Percentiles rank a stretch among this genome's conserved stretches.
Evolutionary conservation across 2,888 invertebrate genomes (phyloP).

Genomic region (Nemurella pictetii): DNA sequence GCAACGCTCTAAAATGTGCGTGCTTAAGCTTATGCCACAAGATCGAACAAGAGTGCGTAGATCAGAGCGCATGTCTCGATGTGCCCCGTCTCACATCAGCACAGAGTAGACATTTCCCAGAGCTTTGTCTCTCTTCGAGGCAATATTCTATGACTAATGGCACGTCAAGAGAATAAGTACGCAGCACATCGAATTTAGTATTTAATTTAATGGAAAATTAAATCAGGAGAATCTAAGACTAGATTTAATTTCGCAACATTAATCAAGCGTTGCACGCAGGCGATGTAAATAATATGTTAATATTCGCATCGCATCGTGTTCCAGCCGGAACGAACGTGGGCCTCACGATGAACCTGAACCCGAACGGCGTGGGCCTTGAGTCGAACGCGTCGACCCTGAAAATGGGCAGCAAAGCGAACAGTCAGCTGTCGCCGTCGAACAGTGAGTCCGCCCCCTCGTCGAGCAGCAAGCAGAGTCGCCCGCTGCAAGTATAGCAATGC

Average conservation of each 20-base stretch:
- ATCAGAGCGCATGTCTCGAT: not conserved
- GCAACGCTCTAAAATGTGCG: too few species aligned
- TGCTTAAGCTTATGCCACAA: too few species aligned
- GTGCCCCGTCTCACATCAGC: not conserved
- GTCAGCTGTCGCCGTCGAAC: constrained; percentile 39
- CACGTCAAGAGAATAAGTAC: not conserved
- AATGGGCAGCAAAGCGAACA: constrained; percentile 52
- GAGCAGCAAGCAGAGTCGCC: constrained; percentile 33
- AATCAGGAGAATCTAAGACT: constrained; percentile 2
- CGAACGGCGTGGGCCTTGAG: constrained; percentile 65
- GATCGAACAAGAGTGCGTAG: too few species aligned
- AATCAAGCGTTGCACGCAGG: not conserved
- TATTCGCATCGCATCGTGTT: constrained; percentile 24
- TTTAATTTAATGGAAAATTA: constrained; percentile 8
- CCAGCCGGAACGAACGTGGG: constrained; percentile 53
- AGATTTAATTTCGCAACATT: not conserved
- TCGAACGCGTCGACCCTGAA: constrained; percentile 61
- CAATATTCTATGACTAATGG: not conserved
- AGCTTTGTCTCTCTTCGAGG: not conserved
- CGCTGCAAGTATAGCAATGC: constrained; percentile 16
- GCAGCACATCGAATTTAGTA: not conserved
- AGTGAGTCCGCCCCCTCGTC: constrained; percentile 38
- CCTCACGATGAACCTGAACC: constrained; percentile 66
- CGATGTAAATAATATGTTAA: constrained; percentile 18
- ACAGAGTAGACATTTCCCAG: not conserved